Conservation (phyloP, 1,140 invertebrate genomes). For the Gryllus bimaculatus region DNA sequence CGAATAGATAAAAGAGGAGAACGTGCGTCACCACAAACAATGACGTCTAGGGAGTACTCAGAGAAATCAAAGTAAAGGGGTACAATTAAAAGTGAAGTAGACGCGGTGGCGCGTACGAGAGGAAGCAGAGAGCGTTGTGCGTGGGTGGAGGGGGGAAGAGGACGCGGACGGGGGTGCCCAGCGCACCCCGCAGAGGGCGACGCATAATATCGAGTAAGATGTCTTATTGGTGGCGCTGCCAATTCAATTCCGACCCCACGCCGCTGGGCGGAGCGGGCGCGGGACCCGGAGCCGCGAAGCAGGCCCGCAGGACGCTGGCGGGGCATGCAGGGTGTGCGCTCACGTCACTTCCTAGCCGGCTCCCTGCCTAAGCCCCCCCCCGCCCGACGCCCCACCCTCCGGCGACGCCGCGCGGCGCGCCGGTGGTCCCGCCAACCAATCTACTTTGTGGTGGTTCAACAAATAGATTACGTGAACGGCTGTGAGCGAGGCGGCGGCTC, state of each 20-base stretch:
- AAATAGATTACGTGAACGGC: conserved; percentile 21
- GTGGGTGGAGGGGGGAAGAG: neutral
- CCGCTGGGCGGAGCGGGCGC: neutral
- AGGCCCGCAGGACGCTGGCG: neutral
- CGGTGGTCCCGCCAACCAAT: conserved; percentile 8
- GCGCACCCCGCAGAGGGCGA: neutral
- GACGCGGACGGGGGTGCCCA: neutral
- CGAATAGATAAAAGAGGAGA: too few relatives aligned
- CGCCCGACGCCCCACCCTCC: neutral
- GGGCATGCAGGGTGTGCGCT: conserved; percentile 12
- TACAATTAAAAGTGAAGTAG: too few relatives aligned
- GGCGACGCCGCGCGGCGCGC: neutral
- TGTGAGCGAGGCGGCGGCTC: conserved; percentile 7
- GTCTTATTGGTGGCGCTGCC: conserved; percentile 13
- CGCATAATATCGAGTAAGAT: conserved; percentile 15
- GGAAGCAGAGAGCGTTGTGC: too few relatives aligned
- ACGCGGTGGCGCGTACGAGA: too few relatives aligned
- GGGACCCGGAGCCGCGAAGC: neutral
- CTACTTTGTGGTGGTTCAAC: conserved; percentile 21
- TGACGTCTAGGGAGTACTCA: too few relatives aligned
- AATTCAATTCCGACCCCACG: conserved; percentile 11
- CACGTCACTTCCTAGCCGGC: conserved; percentile 18
- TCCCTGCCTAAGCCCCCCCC: conserved; percentile 10
- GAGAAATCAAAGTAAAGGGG: too few relatives aligned
- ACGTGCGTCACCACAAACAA: too few relatives aligned